Conservation (phyloP, 2,888 invertebrate genomes). For the Ptychoptera contaminata region DNA sequence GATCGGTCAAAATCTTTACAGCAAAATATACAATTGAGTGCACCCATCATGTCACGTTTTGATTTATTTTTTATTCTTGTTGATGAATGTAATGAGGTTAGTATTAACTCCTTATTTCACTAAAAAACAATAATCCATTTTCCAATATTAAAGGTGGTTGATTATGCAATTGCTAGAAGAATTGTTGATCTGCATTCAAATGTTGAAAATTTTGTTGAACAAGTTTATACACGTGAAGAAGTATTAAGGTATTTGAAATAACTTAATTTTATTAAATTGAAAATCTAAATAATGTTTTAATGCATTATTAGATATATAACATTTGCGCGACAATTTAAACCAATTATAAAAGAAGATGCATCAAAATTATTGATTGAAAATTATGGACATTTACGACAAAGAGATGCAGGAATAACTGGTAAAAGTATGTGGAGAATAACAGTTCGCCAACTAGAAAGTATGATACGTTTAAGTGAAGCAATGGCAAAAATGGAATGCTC, state of each 20-base stretch:
- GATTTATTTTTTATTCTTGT: slow-evolving; percentile 97
- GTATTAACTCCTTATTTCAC: slow-evolving; percentile 13
- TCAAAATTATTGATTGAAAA: slow-evolving; percentile 70
- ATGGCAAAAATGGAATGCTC: slow-evolving; percentile 93
- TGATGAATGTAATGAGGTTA: slow-evolving; percentile 81
- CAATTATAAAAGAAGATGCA: slow-evolving; percentile 67
- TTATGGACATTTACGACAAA: slow-evolving; percentile 72
- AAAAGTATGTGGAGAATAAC: slow-evolving; percentile 90
- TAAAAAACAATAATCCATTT: slow-evolving; percentile 17
- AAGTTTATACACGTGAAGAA: slow-evolving; percentile 75
- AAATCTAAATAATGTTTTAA: too few species aligned
- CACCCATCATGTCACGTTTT: slow-evolving; percentile 98
- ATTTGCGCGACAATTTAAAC: slow-evolving; percentile 91
- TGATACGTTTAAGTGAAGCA: slow-evolving; percentile 92
- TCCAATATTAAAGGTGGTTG: slow-evolving; percentile 38
- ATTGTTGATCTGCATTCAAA: slow-evolving; percentile 90
- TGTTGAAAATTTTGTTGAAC: slow-evolving; percentile 60
- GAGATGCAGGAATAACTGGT: slow-evolving; percentile 55
- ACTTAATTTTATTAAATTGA: too few species aligned
- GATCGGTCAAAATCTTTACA: slow-evolving; percentile 86
- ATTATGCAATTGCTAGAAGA: slow-evolving; percentile 91
- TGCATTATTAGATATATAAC: slow-evolving; percentile 53
- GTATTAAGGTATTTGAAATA: slow-evolving; percentile 41
- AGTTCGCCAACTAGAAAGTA: slow-evolving; percentile 86
- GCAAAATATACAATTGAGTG: slow-evolving; percentile 83